Percentiles rank a stretch among this genome's conserved stretches.
phyloP scores from a whole-genome alignment of 2,797 vertebrate genomes.

The Zalophus californianus region DNA sequence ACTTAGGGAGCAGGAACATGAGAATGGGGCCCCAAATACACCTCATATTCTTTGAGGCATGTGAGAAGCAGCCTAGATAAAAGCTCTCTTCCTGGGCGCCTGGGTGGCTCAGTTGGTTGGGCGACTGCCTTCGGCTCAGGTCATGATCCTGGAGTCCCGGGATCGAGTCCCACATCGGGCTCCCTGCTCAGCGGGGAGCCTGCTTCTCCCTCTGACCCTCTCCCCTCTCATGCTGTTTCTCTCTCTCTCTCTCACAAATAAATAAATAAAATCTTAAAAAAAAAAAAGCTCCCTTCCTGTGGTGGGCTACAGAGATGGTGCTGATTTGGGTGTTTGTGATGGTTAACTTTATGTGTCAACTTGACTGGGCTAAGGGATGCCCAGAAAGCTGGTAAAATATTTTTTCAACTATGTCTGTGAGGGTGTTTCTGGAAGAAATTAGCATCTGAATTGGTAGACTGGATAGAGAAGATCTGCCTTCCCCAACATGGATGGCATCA shows the following conservation, averaged over 20 bases:
- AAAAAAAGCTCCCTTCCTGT: neutral
- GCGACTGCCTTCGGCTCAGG: too few relatives aligned
- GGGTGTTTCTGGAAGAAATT: neutral
- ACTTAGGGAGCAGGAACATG: neutral
- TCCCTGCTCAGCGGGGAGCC: too few relatives aligned
- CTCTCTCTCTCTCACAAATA: too few relatives aligned
- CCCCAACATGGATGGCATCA: neutral
- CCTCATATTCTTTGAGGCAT: neutral
- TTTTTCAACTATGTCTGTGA: neutral
- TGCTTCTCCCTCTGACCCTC: too few relatives aligned
- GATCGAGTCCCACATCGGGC: too few relatives aligned
- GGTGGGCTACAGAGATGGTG: neutral
- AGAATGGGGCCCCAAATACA: neutral
- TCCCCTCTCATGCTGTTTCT: too few relatives aligned
- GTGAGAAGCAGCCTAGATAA: neutral
- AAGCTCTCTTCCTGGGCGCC: neutral
- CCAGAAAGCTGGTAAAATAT: neutral
- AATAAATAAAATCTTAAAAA: too few relatives aligned
- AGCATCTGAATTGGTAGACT: neutral
- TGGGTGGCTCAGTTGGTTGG: too few relatives aligned
- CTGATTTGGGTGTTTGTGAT: neutral
- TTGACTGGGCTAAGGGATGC: neutral
- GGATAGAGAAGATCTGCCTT: neutral
- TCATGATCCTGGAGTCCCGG: too few relatives aligned
- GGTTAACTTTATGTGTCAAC: neutral